A percentile compares a stretch with the other conserved stretches of the same genome.
Evolutionary conservation across 2,888 invertebrate species (phyloP).

Genomic region (Chorisops tibialis): DNA sequence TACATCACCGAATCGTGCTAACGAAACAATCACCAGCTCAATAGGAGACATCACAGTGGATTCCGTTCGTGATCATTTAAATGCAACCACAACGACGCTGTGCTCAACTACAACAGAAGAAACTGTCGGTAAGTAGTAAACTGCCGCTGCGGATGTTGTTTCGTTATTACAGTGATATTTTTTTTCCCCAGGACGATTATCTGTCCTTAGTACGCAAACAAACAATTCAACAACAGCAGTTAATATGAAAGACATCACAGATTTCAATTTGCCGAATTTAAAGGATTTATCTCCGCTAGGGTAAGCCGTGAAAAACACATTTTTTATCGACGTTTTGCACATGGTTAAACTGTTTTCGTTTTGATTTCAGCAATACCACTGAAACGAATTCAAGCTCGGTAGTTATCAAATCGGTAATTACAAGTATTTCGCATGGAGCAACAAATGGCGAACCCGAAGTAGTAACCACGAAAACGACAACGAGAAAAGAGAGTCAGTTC

Average conservation of each 20-base stretch:
- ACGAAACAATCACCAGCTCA: conserved; percentile 59
- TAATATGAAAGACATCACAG: conserved; percentile 48
- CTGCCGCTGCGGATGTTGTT: not conserved
- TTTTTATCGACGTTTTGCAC: too few relatives aligned
- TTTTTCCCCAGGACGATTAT: conserved; percentile 45
- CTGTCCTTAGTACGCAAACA: conserved; percentile 51
- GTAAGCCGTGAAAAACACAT: conserved; percentile 35
- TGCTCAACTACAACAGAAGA: conserved; percentile 52
- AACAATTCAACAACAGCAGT: conserved; percentile 47
- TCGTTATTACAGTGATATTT: not conserved
- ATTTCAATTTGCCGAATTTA: conserved; percentile 46
- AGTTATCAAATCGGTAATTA: conserved; percentile 51
- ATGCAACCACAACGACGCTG: conserved; percentile 50
- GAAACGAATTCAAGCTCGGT: conserved; percentile 51
- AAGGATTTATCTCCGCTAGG: conserved; percentile 46
- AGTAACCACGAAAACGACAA: conserved; percentile 25
- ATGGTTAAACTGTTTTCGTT: too few relatives aligned
- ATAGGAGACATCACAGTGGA: conserved; percentile 90
- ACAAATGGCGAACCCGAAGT: conserved; percentile 48
- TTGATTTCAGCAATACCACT: conserved; percentile 44
- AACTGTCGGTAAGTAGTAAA: conserved; percentile 46
- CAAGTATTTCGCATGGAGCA: conserved; percentile 50
- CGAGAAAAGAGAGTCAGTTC: too few relatives aligned
- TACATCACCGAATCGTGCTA: conserved; percentile 48
- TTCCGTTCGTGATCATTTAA: conserved; percentile 85